Evolutionary conservation across 2,888 invertebrate species (phyloP), one percentile per base, ranked within the genome.

Genomic region (Hartigia nigra): DNA sequence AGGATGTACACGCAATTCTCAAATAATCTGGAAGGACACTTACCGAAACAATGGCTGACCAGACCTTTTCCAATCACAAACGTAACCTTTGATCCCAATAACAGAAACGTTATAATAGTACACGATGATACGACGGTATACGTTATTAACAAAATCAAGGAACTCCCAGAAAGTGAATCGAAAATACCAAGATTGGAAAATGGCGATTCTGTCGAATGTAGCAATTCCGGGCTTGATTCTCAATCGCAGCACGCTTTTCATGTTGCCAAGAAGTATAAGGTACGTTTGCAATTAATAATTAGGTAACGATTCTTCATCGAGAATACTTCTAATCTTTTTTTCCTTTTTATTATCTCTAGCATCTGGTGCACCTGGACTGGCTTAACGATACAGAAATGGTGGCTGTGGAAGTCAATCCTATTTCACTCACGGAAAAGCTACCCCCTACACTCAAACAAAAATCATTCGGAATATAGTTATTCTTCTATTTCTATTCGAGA

Each of bases 91-190:
- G 95, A 96, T 91, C 93, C 94, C 0, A 90, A 92, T 0, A 93
- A 94, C 84, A 92, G 94, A 1, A 92, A 95, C 86, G 93, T 96
- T 5, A 92, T 97, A 55, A 92, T 97, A 23, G 91, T 96, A 77
- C 94, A 96, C 81, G 96, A 97, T 87, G 96, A 97, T 84, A 93
- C 94, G 76, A 93, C 94, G 76, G 93, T 97, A 74, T 94, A 94
- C 91, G 91, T 94, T 37, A 90, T 94, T 39, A 92, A 95, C 87
- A 94, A 94, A 87, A 89, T 92, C 69, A 92, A 93, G 90, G 91
- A 92, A 78, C 86, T 92, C 76, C 90, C 92, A 0, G 87, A 89
- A 31, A 87, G 86, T 12, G 88, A 91, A 75, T 84, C 88, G 1
- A 93, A 93, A 88, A 91, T 92, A 84, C 89, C 88, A 0, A 91